Percentiles rank a stretch among this genome's conserved stretches.
Conservation (phyloP, 2,888 invertebrate species). For the Leptodirus hochenwartii region DNA sequence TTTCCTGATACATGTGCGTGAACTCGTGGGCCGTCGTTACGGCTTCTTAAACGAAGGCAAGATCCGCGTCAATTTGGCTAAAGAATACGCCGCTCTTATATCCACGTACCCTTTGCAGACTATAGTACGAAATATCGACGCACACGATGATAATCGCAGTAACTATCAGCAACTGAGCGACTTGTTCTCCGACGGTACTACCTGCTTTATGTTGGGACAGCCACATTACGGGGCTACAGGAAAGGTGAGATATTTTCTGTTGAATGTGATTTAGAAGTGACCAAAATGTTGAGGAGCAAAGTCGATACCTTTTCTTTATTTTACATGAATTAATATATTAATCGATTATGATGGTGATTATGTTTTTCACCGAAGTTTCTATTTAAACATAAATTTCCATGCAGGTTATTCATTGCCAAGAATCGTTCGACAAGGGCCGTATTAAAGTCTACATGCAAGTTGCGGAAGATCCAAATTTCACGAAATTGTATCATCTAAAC, state of each 20-base stretch:
- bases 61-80: constrained; percentile 40
- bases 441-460: constrained; percentile 38
- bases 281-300: too few relatives aligned
- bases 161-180: constrained; percentile 25
- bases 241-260: constrained; percentile 34
- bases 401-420: constrained; percentile 38
- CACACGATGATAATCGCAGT: constrained; percentile 26
- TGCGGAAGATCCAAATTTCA: constrained; percentile 27
- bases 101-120: constrained; percentile 54
- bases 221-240: constrained; percentile 70
- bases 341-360: constrained; percentile 1
- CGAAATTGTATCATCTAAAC: constrained; percentile 19
- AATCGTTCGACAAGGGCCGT: constrained; percentile 34
- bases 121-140: constrained; percentile 34
- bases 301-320: too few relatives aligned
- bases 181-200: constrained; percentile 47
- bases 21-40: constrained; percentile 50
- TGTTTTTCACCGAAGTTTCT: constrained; percentile 1
- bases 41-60: constrained; percentile 39
- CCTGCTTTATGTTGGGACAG: constrained; percentile 59
- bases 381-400: constrained; percentile 5
- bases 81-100: constrained; percentile 47
- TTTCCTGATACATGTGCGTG: constrained; percentile 50
- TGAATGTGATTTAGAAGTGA: too few relatives aligned
- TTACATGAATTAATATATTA: constrained; percentile 4